Evolutionary conservation across 2,888 invertebrate species (phyloP), one percentile per base, ranked within the genome.

Genomic region (Phyto melanocephala): DNA sequence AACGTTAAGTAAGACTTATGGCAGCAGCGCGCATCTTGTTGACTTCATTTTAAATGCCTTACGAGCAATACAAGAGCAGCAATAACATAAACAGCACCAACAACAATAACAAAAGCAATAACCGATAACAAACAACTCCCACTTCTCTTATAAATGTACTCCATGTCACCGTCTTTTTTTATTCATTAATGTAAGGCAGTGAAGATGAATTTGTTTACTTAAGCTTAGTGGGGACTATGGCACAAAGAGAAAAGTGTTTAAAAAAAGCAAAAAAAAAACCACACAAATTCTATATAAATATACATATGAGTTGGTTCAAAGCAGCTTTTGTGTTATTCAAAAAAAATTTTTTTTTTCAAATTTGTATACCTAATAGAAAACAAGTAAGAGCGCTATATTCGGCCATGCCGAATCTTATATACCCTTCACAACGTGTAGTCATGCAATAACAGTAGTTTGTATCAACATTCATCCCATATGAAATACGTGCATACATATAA

Each of bases 31-130:
- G 20, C 71, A 50, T 74, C 81, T 82, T 78, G 78, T 82, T 82
- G 81, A 70, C 81, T 82, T 82, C 65, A 74, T 82, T 78, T 78
- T 63, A 65, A 79, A 78, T 65, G 65, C 35, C 52, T 74, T 74
- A 62, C 52, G 6, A 6, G 28, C 28, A 62, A 54, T 13, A 22
- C 33, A 52, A 68, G 10, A 68, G 52, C 58, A 77, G 60, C 60
- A 60, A 40, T 11, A 52, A 50, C 22, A 67, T 42, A 65, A 67
- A 68, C 52, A 72, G 35, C 37, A 58, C 8, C 70, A 78, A 47
- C 24, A 40, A n/a, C 28, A 35, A 52, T 11, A 62, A 70, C 28
- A 28, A 65, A 62, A 22, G 62, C n/a, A n/a, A 52, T 52, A 62
- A 42, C 52, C 40, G 15, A 62, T n/a, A 40, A 52, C 68, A 68